Conservation (phyloP, 2,113 vertebrate species). For the Pterocles burchelli region DNA sequence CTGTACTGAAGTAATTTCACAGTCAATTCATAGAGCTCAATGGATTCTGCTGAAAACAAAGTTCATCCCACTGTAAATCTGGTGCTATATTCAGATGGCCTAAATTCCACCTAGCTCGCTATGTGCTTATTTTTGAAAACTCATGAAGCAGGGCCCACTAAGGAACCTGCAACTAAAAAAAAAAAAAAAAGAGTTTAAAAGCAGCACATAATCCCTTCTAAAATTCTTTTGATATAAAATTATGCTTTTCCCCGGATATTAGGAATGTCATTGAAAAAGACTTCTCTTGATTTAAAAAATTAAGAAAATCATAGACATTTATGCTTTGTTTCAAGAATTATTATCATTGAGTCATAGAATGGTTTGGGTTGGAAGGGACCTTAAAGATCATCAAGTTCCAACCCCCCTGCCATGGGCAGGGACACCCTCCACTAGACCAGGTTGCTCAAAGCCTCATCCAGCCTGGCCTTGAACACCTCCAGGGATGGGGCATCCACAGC, state of each 20-base stretch:
- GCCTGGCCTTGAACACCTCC: too few relatives aligned
- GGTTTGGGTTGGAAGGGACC: too few relatives aligned
- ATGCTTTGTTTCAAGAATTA: neutral
- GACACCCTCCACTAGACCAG: too few relatives aligned
- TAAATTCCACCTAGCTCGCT: neutral
- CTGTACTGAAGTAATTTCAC: neutral
- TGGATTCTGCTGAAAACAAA: neutral
- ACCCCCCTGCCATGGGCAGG: too few relatives aligned
- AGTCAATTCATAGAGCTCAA: neutral
- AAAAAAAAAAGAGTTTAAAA: accelerated
- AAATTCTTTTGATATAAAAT: neutral
- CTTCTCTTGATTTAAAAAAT: neutral
- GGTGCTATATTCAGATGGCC: neutral
- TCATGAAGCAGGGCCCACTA: neutral
- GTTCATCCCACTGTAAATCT: neutral
- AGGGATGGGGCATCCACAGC: too few relatives aligned
- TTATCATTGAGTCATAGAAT: neutral
- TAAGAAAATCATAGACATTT: neutral
- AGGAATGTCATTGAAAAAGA: neutral
- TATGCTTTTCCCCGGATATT: neutral
- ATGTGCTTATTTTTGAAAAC: neutral
- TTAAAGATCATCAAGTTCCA: too few relatives aligned
- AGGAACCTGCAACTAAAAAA: neutral
- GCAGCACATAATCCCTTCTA: neutral
- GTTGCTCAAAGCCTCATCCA: too few relatives aligned